Base-by-base conservation (phyloP, 1,140 invertebrate genomes). In the Macrotrachela quadricornifera region DNA sequence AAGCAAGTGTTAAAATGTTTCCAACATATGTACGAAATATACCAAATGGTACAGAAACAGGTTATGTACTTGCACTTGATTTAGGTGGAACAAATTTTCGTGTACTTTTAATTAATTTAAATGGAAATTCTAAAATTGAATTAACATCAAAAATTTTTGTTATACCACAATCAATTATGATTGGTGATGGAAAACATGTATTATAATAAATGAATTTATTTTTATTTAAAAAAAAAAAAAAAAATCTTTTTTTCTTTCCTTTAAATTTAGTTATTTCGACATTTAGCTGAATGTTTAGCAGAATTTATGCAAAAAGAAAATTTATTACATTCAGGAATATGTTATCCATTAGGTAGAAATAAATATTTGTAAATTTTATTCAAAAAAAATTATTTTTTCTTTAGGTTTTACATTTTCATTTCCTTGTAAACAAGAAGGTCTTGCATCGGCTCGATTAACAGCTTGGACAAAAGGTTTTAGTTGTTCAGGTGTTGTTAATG, bases 341-440 rank as follows among this genome's bases (percentile, higher is more conserved):
- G 21, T 30, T 30, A 30, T 30, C 21, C 21, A 30, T 30, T 30
- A 30, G 21, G 21, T 30, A 30, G 2, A 8, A 30, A 4, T 30
- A 30, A 8, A 30, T 2, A 30, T 4, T 30, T 30, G 21, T 30
- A 4, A 4, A 30, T 30, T 30, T 30, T 30, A 30, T 2, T 4
- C 3, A 30, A 4, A 71, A 45, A 67, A 79, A 16, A 77, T 84
- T 59, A 71, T 78, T 44, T 71, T 99, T 17, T 88, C 91, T 0
- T 73, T 99, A 17, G 94, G 92, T 2, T 99, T 99, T 65, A 99
- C 94, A 0, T 99, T 99, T 69, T 95, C 88, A 61, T 99, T 99
- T 67, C 94, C 94, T 0, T 79, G 92, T 55, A 74, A 74, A 45
- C 92, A 97, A 69, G 65, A 81, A 46, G 91, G 91, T 0, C 73